Base-by-base conservation (phyloP, 2,797 vertebrate genomes). In the Centropyge bicolor region DNA sequence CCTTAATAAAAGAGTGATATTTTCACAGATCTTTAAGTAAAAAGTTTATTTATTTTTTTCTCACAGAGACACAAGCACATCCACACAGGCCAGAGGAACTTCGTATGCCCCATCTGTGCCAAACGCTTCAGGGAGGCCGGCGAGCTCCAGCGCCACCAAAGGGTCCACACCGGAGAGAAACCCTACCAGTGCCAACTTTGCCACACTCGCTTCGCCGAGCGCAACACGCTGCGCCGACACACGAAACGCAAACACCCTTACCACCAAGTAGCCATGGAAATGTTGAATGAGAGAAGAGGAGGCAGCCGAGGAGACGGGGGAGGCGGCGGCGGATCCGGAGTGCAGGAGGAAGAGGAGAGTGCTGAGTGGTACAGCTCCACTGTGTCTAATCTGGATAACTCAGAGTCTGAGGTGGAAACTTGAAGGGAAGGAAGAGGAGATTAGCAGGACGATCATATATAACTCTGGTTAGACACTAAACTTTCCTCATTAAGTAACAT, bases 51-150 rank as follows among this genome's bases (percentile, higher is more conserved):
- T 52, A 0, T 68, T 76, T n/a, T 27, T 51, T 17, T 79, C 12
- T n/a, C 11, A 76, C 89, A 95, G 94, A 92, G 97, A 63, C 97
- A 97, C 94, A 96, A 96, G 90, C 97, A 98, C 93, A 98, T 98
- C 84, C 97, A 98, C 88, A 97, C 97, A 0, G 97, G 97, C 83
- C 95, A 97, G 85, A 94, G 97, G 85, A 97, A 97, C 91, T 97
- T 96, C 52, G 94, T 95, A 76, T 98, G 97, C 83, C 93, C 95
- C 24, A 96, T 98, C 76, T 98, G 97, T 78, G 89, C 94, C 43
- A 96, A 97, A 86, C 96, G 97, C 78, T 98, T 98, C 94, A 95
- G 97, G 20, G 97, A 97, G 92, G 96, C 97, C 0, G 97, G 97
- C 0, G 97, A 98, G 92, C 95, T 98, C 31, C 96, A 96, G 65